Evolutionary conservation across 2,797 vertebrate species (phyloP).

Genomic region (Myotis findleyi): DNA sequence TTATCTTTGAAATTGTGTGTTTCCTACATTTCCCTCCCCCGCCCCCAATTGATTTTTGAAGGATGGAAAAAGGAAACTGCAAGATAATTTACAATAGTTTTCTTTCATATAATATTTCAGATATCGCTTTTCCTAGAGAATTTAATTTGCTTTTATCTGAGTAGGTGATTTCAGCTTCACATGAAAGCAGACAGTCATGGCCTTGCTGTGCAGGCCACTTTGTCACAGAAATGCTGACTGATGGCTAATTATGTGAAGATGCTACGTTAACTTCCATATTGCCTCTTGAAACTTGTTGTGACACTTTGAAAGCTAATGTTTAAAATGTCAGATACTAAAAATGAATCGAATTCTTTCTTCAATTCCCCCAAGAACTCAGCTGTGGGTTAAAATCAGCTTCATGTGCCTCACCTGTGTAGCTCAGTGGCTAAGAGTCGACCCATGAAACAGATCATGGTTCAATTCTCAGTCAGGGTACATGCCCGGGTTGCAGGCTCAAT

Average conservation of each 20-base stretch:
- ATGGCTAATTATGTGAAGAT: conserved; percentile 19
- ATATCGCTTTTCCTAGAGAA: background rate
- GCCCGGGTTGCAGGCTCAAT: too few species aligned
- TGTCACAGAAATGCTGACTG: conserved; percentile 17
- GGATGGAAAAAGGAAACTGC: background rate
- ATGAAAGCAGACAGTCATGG: conserved; percentile 56
- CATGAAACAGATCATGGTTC: too few species aligned
- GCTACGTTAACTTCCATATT: conserved; percentile 75
- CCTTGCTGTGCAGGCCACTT: background rate
- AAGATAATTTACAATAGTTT: background rate
- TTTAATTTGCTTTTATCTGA: background rate
- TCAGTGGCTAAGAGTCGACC: too few species aligned
- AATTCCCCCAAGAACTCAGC: conserved; percentile 68
- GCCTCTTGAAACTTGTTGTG: conserved; percentile 50
- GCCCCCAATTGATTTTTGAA: background rate
- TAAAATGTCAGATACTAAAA: conserved; percentile 52
- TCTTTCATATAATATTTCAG: background rate
- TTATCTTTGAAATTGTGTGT: background rate
- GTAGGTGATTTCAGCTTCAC: conserved; percentile 1
- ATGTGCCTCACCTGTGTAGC: conserved; percentile 67
- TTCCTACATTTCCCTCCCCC: background rate
- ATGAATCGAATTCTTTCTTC: conserved; percentile 50
- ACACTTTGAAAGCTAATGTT: conserved; percentile 77
- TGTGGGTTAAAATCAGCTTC: conserved; percentile 78
- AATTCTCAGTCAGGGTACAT: too few species aligned